Evolutionary conservation across 2,888 invertebrate genomes (phyloP), one percentile per base, ranked within the genome.

Genomic region (Chymomyza procnemis): DNA sequence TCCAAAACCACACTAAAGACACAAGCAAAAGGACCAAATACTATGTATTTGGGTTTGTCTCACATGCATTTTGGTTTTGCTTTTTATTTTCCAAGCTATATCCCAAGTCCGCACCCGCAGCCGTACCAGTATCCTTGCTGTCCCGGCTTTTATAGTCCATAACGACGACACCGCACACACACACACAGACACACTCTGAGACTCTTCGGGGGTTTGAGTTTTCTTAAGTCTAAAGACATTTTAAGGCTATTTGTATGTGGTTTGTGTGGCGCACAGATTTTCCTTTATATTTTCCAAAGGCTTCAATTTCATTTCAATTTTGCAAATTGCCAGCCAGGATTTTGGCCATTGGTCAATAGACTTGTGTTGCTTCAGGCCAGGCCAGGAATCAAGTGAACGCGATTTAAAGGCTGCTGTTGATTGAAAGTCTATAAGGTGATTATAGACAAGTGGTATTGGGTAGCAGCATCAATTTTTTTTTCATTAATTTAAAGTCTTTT

Each of bases 1-100:
- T 86, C 76, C 80, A 76, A 86, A 86, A 86, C 85, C 85, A 84
- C 87, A 86, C 87, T 75, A 87, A 87, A 85, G 80, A 80, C 83
- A 77, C 78, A 83, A 78, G 82, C 80, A 80, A 82, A 79, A 54
- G 54, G 78, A 73, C 3, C 46, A 60, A 76, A 73, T 67, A 5
- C 26, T 26, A 74, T 79, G 79, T 61, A 67, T 76, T 76, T 78
- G 78, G 62, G 71, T 70, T 60, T 66, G 71, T 30, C 67, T 50
- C 66, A 46, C 58, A 74, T 67, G 70, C 66, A 68, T 69, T 71
- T 71, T 63, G 64, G 60, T 66, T 65, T 66, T 57, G n/a, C 41
- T 60, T 69, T 67, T 68, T 47, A 57, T 64, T 61, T 61, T 48
- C 55, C 55, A 67, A 63, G 19, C 4, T 4, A 18, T 4, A 16